Conservation (phyloP, 2,888 invertebrate species). For the Tribolium freemani region DNA sequence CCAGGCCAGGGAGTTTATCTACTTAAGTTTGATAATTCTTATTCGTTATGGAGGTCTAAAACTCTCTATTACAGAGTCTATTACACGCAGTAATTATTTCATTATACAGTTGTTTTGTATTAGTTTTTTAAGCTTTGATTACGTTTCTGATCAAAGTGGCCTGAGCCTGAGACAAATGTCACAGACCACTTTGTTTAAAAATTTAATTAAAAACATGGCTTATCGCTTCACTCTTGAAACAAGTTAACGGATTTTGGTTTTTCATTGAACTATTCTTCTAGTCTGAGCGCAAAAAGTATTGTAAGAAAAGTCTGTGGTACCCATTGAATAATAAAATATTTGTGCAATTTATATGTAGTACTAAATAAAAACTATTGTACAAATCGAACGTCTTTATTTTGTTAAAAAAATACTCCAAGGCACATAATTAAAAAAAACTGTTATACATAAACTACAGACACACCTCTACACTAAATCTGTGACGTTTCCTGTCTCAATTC, state of each 20-base stretch:
- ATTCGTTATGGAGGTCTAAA: slow-evolving; percentile 99
- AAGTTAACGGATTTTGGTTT: too few species aligned
- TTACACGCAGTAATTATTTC: slow-evolving; percentile 79
- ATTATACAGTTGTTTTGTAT: slow-evolving; percentile 1
- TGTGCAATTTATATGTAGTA: slow-evolving; percentile 48
- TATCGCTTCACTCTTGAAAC: too few species aligned
- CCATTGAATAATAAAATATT: slow-evolving; percentile 41
- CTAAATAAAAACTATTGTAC: slow-evolving; percentile 24
- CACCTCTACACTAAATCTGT: neutral
- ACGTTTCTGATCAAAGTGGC: neutral
- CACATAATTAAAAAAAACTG: slow-evolving; percentile 14
- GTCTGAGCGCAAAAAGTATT: slow-evolving; percentile 18
- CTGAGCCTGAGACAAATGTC: too few species aligned
- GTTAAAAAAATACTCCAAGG: slow-evolving; percentile 20
- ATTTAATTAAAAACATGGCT: neutral
- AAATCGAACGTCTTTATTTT: slow-evolving; percentile 20
- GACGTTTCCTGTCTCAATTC: slow-evolving; percentile 1
- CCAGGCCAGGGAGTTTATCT: slow-evolving; percentile 98
- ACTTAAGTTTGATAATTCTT: slow-evolving; percentile 99
- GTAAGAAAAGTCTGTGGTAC: slow-evolving; percentile 47
- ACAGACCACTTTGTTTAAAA: neutral
- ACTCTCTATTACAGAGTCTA: slow-evolving; percentile 99
- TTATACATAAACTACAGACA: slow-evolving; percentile 12
- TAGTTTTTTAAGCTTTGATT: slow-evolving; percentile 6
- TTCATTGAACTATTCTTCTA: slow-evolving; percentile 15